Evolutionary conservation across 2,113 vertebrate genomes (phyloP), one percentile per base, ranked within the genome.

Genomic region (Apeltes quadracus): DNA sequence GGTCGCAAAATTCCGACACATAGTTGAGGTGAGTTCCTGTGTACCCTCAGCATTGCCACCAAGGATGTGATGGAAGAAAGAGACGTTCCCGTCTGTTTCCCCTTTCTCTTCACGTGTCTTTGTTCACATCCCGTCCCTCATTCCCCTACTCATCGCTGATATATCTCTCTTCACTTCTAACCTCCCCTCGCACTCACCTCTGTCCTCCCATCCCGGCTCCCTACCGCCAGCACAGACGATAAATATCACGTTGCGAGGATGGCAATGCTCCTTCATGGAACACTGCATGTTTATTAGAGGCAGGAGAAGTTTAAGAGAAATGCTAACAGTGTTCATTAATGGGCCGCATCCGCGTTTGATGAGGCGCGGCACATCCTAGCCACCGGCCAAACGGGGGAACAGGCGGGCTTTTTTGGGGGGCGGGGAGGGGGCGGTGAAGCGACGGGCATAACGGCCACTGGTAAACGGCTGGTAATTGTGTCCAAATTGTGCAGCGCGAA

Each of bases 311-410:
- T 96, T 96, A 97, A 99, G 96, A 96, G 97, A 98, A 98, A 98
- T 98, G 96, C 96, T 99, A 98, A 98, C 97, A 98, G 95, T 96
- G 95, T 97, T 96, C 96, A 98, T 98, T 98, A 99, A 99, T 98
- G 96, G 96, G 93, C 96, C 95, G 96, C 95, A 96, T 97, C 97
- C 95, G 94, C 95, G 94, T 95, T 97, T 99, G 98, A 99, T 99
- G 97, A 98, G 97, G 94, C 96, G 94, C 97, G 96, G 96, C 96
- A 85, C 88, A 87, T 91, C 85, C 75, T 70, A 65, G 89, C 86
- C 86, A 86, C 70, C 78, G 78, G 85, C 82, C 88, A 80, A 89
- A 90, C 73, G 61, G 76, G 81, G 69, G 82, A 61, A 71, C 50
- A 46, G 70, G 68, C 36, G 36, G 64, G 68, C 62, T 72, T 76